phyloP scores from a whole-genome alignment of 2,888 invertebrate genomes.

The Dryobota labecula region DNA sequence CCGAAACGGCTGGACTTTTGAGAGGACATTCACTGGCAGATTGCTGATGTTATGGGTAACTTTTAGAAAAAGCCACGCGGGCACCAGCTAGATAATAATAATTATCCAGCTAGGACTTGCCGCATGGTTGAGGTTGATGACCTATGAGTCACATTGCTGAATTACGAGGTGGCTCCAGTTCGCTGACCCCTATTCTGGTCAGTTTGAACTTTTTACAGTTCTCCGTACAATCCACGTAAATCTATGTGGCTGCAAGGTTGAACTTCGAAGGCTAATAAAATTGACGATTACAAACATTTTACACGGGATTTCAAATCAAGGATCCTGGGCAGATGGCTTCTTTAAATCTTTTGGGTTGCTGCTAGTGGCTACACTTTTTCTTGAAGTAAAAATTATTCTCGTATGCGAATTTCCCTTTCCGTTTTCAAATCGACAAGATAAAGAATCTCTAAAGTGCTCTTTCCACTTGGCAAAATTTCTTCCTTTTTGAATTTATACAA shows the following conservation, averaged over 20 bases:
- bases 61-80: too few relatives aligned
- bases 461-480: too few relatives aligned
- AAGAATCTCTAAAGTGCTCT: neutral
- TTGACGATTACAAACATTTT: neutral
- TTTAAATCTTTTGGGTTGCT: neutral
- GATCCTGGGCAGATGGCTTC: neutral
- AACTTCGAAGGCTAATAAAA: neutral
- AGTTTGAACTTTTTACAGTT: neutral
- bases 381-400: neutral
- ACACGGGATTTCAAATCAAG: neutral
- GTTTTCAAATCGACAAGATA: neutral
- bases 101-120: neutral
- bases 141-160: slow-evolving; percentile 35
- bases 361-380: neutral
- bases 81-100: too few relatives aligned
- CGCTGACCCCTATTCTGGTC: slow-evolving; percentile 12
- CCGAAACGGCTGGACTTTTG: too few relatives aligned
- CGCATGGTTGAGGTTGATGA: slow-evolving; percentile 24
- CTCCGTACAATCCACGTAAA: neutral
- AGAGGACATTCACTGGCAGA: too few relatives aligned
- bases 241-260: neutral
- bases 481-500: neutral
- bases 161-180: slow-evolving; percentile 25
- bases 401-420: neutral
- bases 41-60: too few relatives aligned